phyloP scores from a whole-genome alignment of 2,888 invertebrate species.

The Aphidius colemani region DNA sequence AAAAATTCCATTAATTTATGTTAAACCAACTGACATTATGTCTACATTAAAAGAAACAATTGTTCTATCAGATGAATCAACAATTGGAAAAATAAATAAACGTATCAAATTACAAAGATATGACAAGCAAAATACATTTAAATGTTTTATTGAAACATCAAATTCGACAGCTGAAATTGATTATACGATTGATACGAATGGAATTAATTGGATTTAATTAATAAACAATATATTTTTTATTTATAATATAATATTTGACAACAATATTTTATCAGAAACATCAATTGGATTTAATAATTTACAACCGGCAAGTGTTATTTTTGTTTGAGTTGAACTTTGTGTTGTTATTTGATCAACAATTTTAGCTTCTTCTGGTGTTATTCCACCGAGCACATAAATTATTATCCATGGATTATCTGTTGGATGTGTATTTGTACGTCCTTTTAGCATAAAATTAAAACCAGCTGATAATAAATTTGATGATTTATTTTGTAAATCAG shows the following conservation, averaged over 20 bases:
- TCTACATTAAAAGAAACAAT: constrained; percentile 50
- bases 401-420: constrained; percentile 69
- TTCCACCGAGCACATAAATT: constrained; percentile 70
- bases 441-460: constrained; percentile 66
- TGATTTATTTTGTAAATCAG: constrained; percentile 66
- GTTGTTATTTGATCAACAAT: constrained; percentile 56
- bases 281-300: constrained; percentile 51
- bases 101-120: constrained; percentile 51
- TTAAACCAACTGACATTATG: constrained; percentile 62
- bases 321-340: constrained; percentile 34
- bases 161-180: constrained; percentile 14
- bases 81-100: constrained; percentile 56
- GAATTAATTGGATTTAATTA: constrained; percentile 30
- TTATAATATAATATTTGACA: constrained; percentile 42
- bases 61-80: constrained; percentile 44
- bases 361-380: constrained; percentile 69
- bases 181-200: constrained; percentile 30
- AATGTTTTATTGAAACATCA: constrained; percentile 31
- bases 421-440: constrained; percentile 64
- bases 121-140: constrained; percentile 27
- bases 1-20: constrained; percentile 63
- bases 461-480: constrained; percentile 69
- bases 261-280: constrained; percentile 48
- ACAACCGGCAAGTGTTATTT: constrained; percentile 52
- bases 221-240: constrained; percentile 18